These are phyloP conservation scores for Hermatobates lingyangjiaoensis DNA, from an alignment of 1,140 invertebrate genomes.

Conservation along the genomic window DNA sequence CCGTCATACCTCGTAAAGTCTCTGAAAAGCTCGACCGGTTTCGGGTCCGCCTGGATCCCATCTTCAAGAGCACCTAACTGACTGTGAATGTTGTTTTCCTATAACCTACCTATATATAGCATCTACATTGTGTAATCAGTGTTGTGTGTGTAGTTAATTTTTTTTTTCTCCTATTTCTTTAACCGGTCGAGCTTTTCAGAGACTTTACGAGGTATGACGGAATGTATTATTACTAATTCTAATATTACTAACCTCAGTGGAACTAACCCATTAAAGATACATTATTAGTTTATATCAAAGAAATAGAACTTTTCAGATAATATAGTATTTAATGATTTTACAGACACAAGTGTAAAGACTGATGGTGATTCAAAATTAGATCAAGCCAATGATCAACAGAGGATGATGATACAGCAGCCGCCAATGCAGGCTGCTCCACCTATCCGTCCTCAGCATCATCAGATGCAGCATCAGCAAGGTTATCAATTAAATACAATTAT, in stretches of 20 bases:
- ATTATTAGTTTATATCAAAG: not conserved
- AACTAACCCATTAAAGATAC: not conserved
- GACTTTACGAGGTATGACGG: too few species aligned
- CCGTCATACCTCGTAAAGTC: too few species aligned
- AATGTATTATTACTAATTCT: too few species aligned
- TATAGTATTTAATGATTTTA: not conserved
- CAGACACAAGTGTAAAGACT: not conserved
- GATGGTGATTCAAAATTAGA: not conserved
- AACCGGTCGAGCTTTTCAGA: too few species aligned
- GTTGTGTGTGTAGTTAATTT: too few species aligned
- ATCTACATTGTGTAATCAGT: too few species aligned
- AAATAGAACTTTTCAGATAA: not conserved
- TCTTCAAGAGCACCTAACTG: too few species aligned
- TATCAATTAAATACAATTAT: not conserved
- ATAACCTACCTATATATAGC: too few species aligned
- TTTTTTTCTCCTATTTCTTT: too few species aligned
- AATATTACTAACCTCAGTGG: not conserved
- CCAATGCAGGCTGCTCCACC: not conserved
- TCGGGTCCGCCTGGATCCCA: too few species aligned
- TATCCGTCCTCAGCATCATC: not conserved
- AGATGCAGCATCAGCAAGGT: conserved; percentile 1
- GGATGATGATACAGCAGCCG: not conserved
- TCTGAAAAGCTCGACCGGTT: too few species aligned
- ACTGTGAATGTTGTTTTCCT: too few species aligned
- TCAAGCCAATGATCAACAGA: not conserved